These are phyloP conservation scores for Octodonta nipae DNA, from an alignment of 2,888 invertebrate genomes.

Conservation along the genomic window DNA sequence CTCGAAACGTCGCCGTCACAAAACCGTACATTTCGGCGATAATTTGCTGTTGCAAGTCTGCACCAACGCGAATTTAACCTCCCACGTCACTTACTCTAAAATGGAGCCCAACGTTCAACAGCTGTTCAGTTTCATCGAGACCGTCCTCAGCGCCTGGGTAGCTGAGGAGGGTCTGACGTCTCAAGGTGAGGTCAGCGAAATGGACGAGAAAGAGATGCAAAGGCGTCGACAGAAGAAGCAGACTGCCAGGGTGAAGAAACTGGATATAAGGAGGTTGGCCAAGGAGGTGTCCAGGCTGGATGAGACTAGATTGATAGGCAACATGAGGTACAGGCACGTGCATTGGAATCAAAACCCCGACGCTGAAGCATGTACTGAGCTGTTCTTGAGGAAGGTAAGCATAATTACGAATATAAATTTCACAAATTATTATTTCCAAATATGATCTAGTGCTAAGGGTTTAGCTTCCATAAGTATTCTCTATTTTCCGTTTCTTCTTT, in stretches of 20 bases:
- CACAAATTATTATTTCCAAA: no score
- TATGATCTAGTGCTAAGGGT: no score
- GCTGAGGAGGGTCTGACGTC: constrained; percentile 58
- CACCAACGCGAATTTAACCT: constrained; percentile 49
- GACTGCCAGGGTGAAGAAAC: constrained; percentile 50
- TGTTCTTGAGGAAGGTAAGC: constrained; percentile 79
- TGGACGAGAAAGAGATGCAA: constrained; percentile 51
- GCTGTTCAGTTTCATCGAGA: constrained; percentile 68
- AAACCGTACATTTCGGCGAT: constrained; percentile 67
- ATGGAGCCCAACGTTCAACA: constrained; percentile 68
- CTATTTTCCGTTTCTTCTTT: no score
- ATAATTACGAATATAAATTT: no score
- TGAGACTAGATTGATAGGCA: constrained; percentile 53
- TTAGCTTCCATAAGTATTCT: no score
- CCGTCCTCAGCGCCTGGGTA: constrained; percentile 67
- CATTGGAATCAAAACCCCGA: constrained; percentile 78
- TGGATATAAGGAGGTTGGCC: constrained; percentile 55
- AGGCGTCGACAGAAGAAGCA: constrained; percentile 47
- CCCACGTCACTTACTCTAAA: constrained; percentile 39
- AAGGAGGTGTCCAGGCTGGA: constrained; percentile 56
- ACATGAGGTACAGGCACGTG: constrained; percentile 59
- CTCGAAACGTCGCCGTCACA: constrained; percentile 58
- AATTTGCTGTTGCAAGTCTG: constrained; percentile 61
- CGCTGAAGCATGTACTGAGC: constrained; percentile 77
- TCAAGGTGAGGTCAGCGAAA: constrained; percentile 60